Conservation (phyloP, 1,140 invertebrate genomes). For the Chironomus striatipennis region DNA sequence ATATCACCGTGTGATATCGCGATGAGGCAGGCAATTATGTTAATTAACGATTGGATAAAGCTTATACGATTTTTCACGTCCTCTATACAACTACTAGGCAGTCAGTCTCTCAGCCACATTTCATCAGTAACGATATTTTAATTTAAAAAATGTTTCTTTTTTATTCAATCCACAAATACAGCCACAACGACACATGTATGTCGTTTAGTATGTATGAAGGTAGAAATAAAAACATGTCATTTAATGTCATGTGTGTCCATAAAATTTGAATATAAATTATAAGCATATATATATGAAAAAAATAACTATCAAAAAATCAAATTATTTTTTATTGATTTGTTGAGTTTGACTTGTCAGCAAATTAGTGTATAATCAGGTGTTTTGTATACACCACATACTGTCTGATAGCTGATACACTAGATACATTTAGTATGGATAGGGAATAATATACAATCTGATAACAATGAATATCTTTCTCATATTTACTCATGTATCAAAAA, state of each 20-base stretch:
- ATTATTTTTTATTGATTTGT: constrained; percentile 23
- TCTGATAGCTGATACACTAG: no score
- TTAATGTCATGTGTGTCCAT: neutral
- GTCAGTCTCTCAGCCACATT: neutral
- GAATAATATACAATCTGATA: no score
- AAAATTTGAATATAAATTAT: neutral
- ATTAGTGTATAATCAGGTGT: constrained; percentile 21
- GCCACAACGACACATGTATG: neutral
- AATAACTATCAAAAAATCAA: constrained; percentile 4
- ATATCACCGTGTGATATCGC: neutral
- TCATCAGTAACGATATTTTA: no score
- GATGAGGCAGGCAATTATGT: constrained; percentile 20
- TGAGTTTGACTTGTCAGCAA: constrained; percentile 22
- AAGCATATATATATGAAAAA: neutral
- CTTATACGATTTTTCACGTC: constrained; percentile 2
- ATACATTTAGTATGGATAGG: no score
- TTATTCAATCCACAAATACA: neutral
- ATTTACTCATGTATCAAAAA: no score
- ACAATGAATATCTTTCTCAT: no score
- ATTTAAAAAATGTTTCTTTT: neutral
- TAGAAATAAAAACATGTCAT: no score
- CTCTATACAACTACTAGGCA: neutral
- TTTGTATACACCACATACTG: neutral
- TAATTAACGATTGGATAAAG: constrained; percentile 1
- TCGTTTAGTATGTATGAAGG: no score